phyloP scores from a whole-genome alignment of 2,797 vertebrate genomes.

The Macrochelys suwanniensis region DNA sequence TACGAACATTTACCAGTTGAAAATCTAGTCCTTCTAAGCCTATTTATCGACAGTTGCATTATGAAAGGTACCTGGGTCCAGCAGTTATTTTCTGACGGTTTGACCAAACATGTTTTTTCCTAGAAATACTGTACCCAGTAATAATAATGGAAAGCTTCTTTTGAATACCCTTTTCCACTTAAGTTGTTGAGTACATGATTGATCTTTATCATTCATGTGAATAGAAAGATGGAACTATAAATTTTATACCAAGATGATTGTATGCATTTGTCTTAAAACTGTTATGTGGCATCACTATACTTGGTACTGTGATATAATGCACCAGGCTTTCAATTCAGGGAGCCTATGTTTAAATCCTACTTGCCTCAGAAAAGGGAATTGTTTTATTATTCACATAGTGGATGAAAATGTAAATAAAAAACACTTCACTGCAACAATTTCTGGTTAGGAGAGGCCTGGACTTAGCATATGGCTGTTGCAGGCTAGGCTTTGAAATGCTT shows the following conservation, averaged over 20 bases:
- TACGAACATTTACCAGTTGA: background rate
- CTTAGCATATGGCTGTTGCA: constrained; percentile 15
- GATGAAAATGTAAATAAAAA: background rate
- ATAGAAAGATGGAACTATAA: background rate
- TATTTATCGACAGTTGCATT: background rate
- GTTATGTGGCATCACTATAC: background rate
- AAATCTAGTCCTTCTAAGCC: background rate
- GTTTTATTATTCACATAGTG: background rate
- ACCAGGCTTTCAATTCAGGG: background rate
- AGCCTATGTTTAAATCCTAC: background rate
- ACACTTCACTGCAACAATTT: background rate
- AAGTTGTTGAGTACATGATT: constrained; percentile 1
- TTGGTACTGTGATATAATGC: constrained; percentile 5
- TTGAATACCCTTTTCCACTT: constrained; percentile 10
- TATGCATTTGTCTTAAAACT: background rate
- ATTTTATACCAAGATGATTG: background rate
- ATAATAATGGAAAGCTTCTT: background rate
- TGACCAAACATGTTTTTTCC: background rate
- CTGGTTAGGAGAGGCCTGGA: background rate
- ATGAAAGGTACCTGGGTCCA: background rate
- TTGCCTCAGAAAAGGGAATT: background rate
- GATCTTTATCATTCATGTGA: background rate
- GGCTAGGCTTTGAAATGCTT: background rate
- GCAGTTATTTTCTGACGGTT: background rate
- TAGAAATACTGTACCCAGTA: constrained; percentile 4